Base-by-base conservation (phyloP, 2,797 vertebrate species). In the Siniperca undulata region DNA sequence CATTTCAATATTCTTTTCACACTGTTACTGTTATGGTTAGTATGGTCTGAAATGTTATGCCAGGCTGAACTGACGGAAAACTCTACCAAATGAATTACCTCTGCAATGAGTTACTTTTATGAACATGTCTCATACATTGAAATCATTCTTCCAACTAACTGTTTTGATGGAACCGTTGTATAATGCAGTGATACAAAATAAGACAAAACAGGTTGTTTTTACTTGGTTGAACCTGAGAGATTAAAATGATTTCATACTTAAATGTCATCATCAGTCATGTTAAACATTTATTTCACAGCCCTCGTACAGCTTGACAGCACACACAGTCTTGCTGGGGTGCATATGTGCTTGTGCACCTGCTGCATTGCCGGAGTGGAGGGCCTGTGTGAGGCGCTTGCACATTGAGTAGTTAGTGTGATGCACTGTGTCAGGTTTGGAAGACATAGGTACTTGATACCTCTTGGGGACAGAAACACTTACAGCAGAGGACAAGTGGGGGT, bases 321-420 rank as follows among this genome's bases (percentile, higher is more conserved):
- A 52, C 48, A 52, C 68, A 92, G 34, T 89, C 75, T 93, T 94
- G 90, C 78, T 90, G 55, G 27, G 88, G n/a, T 46, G 89, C 67
- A 60, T 66, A 3, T 60, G 74, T 44, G 42, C 61, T 46, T 60
- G 77, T 46, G 81, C 30, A 44, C 55, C 77, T 13, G 77, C 77
- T 86, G 53, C 85, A 52, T 76, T 75, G 55, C 66, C 34, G 30
- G 46, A 69, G 16, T 73, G 86, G 52, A 85, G 14, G 53, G 72
- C 64, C 19, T 83, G 81, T 68, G 77, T 94, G 40, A 93, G 58
- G 30, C 76, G 94, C 80, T 84, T 88, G 22, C 83, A 93, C 74
- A 82, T 3, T 6, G 80, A 66, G 74, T 72, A 86, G 8, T 50
- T 59, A 2, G 67, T n/a, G 30, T 22, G 68, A 56, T 87, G 78